Base-by-base conservation (phyloP, 2,797 vertebrate species). In the Arremon brunneinucha region DNA sequence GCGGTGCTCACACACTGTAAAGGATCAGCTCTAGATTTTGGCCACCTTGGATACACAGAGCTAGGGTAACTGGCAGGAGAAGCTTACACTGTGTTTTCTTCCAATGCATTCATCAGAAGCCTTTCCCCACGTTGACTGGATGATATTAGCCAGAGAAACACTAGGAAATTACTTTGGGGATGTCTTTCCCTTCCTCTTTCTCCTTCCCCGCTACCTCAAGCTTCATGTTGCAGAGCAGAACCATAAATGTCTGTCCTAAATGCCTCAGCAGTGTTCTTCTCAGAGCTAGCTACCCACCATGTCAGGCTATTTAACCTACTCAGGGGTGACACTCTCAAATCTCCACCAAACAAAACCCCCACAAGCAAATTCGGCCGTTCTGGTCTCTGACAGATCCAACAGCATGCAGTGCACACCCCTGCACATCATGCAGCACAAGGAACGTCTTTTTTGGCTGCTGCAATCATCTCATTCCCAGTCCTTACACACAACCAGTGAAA, bases 371-470 rank as follows among this genome's bases (percentile, higher is more conserved):
- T 57, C 64, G 35, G 16, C 83, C 18, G 4, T 6, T 14, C 60
- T 53, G 28, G 13, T 50, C 19, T 71, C 71, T 27, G 35, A 35
- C 1, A 2, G 16, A n/a, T 35, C 55, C 57, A 34, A 5, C 1
- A 14, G 76, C 39, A 52, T 47, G 52, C 69, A 43, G 6, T 5
- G 21, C 17, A 37, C 32, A 46, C 3, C 37, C 2, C 2, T 43
- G 49, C 19, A 35, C 9, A 4, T 46, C 35, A 15, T 6, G 26
- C 35, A 79, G 35, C n/a, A 47, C 0, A 0, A 76, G 18, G 8
- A 21, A 49, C 14, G 9, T 28, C 30, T 55, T 35, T 55, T 41
- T 69, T 62, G n/a, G 27, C 57, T 47, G 6, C 60, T 80, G 53
- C 46, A 37, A 1, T 47, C 34, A 12, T 22, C 70, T 84, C 13